These are phyloP conservation scores for Eupithecia subumbrata DNA, from an alignment of 2,888 invertebrate genomes.

Conservation along the genomic window DNA sequence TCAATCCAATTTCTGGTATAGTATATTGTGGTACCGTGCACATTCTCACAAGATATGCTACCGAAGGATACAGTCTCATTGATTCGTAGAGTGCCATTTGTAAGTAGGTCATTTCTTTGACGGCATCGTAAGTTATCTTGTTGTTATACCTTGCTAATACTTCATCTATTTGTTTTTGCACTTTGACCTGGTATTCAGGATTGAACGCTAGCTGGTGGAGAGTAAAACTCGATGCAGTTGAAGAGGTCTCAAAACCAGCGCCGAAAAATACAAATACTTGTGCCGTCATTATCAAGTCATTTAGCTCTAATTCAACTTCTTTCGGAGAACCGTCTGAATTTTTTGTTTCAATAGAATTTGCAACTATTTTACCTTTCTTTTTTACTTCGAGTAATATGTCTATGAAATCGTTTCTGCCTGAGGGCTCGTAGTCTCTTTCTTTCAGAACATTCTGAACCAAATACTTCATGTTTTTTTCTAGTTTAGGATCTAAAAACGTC, in stretches of 20 bases:
- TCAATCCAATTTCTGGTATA: conserved; percentile 68
- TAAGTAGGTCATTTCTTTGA: conserved; percentile 73
- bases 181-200: conserved; percentile 72
- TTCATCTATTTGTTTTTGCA: conserved; percentile 72
- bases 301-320: conserved; percentile 64
- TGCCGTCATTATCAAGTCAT: conserved; percentile 66
- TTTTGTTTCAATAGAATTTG: conserved; percentile 68
- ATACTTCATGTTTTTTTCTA: conserved; percentile 61
- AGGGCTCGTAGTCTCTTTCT: conserved; percentile 65
- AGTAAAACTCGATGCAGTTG: conserved; percentile 76
- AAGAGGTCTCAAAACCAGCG: conserved; percentile 82
- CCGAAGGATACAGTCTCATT: conserved; percentile 74
- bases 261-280: conserved; percentile 78
- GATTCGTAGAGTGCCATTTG: conserved; percentile 74
- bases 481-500: conserved; percentile 59
- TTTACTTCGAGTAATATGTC: conserved; percentile 71
- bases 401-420: conserved; percentile 74
- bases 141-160: conserved; percentile 66
- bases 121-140: conserved; percentile 69
- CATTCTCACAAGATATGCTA: conserved; percentile 68
- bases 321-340: conserved; percentile 65
- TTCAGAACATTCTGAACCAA: conserved; percentile 63
- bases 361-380: conserved; percentile 68
- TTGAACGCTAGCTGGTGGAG: conserved; percentile 78
- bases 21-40: conserved; percentile 70